A percentile compares a stretch with the other conserved stretches of the same genome.
Conservation (phyloP, 2,888 invertebrate species). For the Hedychridium roseum region DNA sequence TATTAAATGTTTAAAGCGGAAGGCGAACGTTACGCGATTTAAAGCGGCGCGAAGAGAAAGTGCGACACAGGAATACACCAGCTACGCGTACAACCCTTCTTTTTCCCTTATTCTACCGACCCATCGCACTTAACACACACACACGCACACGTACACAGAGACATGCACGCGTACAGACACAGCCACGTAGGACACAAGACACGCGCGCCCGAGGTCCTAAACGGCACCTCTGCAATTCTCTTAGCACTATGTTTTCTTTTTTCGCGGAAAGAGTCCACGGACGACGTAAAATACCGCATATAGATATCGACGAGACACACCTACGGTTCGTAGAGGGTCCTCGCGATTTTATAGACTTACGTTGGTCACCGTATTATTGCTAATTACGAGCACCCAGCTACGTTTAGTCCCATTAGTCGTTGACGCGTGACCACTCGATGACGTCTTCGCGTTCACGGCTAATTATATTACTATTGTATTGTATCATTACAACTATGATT, state of each 20-base stretch:
- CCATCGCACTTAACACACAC: conserved; percentile 7
- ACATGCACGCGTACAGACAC: conserved; percentile 6
- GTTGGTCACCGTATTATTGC: conserved; percentile 21
- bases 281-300: conserved; percentile 27
- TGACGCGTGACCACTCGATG: no score
- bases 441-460: conserved; percentile 10
- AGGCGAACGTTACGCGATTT: conserved; percentile 37
- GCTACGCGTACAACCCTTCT: no score
- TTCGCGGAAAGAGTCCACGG: conserved; percentile 30
- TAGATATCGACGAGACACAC: conserved; percentile 28
- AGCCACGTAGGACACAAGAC: conserved; percentile 4
- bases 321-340: conserved; percentile 43
- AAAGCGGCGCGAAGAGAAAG: conserved; percentile 29
- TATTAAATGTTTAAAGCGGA: conserved; percentile 21
- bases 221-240: conserved; percentile 21
- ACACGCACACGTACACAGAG: conserved; percentile 1
- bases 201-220: conserved; percentile 13
- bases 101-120: conserved; percentile 35
- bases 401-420: conserved; percentile 20
- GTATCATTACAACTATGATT: conserved; percentile 26
- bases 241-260: conserved; percentile 27
- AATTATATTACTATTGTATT: conserved; percentile 21
- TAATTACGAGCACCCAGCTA: conserved; percentile 15
- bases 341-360: conserved; percentile 35
- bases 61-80: conserved; percentile 27